Base-by-base conservation (phyloP, 2,888 invertebrate genomes). In the Drosophila cognata region DNA sequence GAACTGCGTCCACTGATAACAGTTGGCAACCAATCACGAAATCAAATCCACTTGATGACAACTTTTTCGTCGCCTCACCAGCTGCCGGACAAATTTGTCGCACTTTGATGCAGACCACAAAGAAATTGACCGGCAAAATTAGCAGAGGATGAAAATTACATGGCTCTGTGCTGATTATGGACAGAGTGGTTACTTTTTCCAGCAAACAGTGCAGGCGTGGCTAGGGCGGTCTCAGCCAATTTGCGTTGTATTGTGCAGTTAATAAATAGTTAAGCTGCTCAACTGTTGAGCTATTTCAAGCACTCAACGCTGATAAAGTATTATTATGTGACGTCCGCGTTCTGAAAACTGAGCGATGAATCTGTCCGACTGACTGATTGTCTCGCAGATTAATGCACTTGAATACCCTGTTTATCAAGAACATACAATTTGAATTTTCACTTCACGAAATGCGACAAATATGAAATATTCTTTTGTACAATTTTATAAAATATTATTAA, bases 191-290 rank as follows among this genome's bases (percentile, higher is more conserved):
- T 85, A 83, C 83, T 85, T 81, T 81, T 81, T 36, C 41, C 74
- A 53, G 16, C 25, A 50, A 56, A 59, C 53, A 51, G 68, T 50
- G 58, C 62, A 59, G 72, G 68, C 71, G 72, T 66, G 67, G 11
- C 67, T 33, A 60, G 61, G 74, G 77, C 71, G 74, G 62, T 66
- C 67, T 74, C 60, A 78, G 81, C 81, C 80, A 88, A 85, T 85
- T 85, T 85, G 74, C 55, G 36, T 62, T 58, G 28, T 66, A 85
- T 85, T 88, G 85, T 88, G 51, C 86, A 74, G 65, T 75, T 88
- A 84, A 82, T 88, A 85, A 82, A 88, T 84, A 82, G 81, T 85
- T 81, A 59, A 69, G 65, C 59, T 64, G 65, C 50, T 71, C 51
- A 48, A 52, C 25, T 51, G 50, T 48, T 61, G 29, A 59, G 53